Percentiles rank a stretch among this genome's conserved stretches.
Evolutionary conservation across 2,797 vertebrate genomes (phyloP).

Genomic region (Steatocranus sp.): DNA sequence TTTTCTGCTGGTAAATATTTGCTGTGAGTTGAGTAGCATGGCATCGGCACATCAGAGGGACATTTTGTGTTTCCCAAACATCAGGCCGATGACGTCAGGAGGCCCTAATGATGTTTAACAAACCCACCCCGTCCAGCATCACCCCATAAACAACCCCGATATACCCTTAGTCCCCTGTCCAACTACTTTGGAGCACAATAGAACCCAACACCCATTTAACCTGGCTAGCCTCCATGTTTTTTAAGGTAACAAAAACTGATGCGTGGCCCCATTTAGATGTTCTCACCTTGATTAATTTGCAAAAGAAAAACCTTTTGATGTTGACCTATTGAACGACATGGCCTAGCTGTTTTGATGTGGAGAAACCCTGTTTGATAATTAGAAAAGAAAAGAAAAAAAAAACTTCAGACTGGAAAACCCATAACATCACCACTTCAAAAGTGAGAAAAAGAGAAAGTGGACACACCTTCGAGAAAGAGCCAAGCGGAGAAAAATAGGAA

Average conservation of each 20-base stretch:
- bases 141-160: slow-evolving; percentile 69
- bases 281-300: slow-evolving; percentile 22
- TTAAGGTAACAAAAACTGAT: slow-evolving; percentile 43
- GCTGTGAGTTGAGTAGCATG: slow-evolving; percentile 75
- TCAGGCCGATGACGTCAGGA: slow-evolving; percentile 67
- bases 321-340: slow-evolving; percentile 8
- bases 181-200: slow-evolving; percentile 41
- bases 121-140: slow-evolving; percentile 67
- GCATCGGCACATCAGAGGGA: slow-evolving; percentile 71
- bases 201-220: slow-evolving; percentile 47
- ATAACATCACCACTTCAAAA: slow-evolving; percentile 61
- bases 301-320: neutral
- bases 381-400: slow-evolving; percentile 47
- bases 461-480: neutral
- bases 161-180: slow-evolving; percentile 51
- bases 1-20: slow-evolving; percentile 77
- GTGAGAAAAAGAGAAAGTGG: slow-evolving; percentile 27
- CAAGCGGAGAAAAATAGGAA: neutral
- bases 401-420: slow-evolving; percentile 66
- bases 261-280: neutral
- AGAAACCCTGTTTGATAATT: slow-evolving; percentile 70
- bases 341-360: slow-evolving; percentile 64
- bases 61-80: slow-evolving; percentile 77
- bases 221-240: slow-evolving; percentile 27
- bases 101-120: slow-evolving; percentile 69